Percentiles rank a stretch among this genome's conserved stretches.
Conservation (phyloP, 2,888 invertebrate genomes). For the Drosophila algonquin region DNA sequence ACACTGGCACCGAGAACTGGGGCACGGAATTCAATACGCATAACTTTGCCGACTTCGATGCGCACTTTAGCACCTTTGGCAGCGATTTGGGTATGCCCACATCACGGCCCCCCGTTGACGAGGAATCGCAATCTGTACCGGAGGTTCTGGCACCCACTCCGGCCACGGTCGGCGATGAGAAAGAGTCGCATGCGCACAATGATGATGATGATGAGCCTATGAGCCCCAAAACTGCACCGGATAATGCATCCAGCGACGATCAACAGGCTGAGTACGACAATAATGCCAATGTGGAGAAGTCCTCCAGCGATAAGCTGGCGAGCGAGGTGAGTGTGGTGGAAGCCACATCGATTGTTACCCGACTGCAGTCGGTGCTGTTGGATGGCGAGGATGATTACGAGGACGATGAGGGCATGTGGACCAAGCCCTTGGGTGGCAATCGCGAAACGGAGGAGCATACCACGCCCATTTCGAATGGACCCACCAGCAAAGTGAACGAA, state of each 20-base stretch:
- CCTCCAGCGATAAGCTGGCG: conserved; percentile 48
- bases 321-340: conserved; percentile 49
- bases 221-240: conserved; percentile 8
- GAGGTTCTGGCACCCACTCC: conserved; percentile 2
- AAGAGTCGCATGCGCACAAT: conserved; percentile 22
- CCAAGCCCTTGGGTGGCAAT: conserved; percentile 77
- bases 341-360: conserved; percentile 59
- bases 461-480: conserved; percentile 69
- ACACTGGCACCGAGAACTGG: conserved; percentile 68
- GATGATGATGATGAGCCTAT: conserved; percentile 41
- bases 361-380: conserved; percentile 70
- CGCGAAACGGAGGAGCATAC: conserved; percentile 37
- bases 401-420: conserved; percentile 82
- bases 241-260: conserved; percentile 33
- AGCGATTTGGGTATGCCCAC: conserved; percentile 75
- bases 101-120: conserved; percentile 24
- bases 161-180: conserved; percentile 3
- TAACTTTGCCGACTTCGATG: conserved; percentile 84
- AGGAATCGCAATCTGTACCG: conserved; percentile 4
- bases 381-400: conserved; percentile 76
- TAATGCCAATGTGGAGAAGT: conserved; percentile 82
- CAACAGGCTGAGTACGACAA: conserved; percentile 79
- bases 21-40: conserved; percentile 76
- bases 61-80: conserved; percentile 80
- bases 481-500: conserved; percentile 64